Conservation (phyloP, 2,113 vertebrate species). For the Zingel zingel region DNA sequence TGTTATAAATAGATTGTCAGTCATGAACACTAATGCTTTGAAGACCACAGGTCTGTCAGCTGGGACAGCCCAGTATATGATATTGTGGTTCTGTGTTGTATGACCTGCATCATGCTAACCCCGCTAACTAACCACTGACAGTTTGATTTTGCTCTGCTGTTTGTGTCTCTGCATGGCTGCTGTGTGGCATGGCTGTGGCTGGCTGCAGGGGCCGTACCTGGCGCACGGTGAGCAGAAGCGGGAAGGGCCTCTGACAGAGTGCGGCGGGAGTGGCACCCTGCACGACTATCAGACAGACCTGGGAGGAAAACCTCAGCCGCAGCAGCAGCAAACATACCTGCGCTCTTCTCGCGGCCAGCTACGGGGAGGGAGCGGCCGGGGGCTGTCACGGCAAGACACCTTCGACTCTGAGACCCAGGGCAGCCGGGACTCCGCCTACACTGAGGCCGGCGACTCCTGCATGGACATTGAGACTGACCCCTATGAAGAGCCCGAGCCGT, state of each 20-base stretch:
- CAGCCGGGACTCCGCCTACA: slow-evolving; percentile 94
- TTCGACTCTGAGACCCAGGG: slow-evolving; percentile 94
- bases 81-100: background rate
- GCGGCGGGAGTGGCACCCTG: slow-evolving; percentile 79
- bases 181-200: slow-evolving; percentile 71
- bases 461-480: slow-evolving; percentile 96
- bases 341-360: slow-evolving; percentile 81
- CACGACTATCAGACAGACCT: slow-evolving; percentile 87
- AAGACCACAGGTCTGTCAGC: background rate
- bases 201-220: slow-evolving; percentile 90
- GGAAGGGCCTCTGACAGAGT: slow-evolving; percentile 86
- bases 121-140: slow-evolving; percentile 71
- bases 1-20: background rate
- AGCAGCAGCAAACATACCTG: slow-evolving; percentile 81
- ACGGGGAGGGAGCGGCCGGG: slow-evolving; percentile 78
- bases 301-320: slow-evolving; percentile 79
- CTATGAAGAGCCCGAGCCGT: slow-evolving; percentile 91
- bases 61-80: background rate
- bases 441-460: slow-evolving; percentile 92
- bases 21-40: slow-evolving; percentile 21
- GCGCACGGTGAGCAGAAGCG: slow-evolving; percentile 90
- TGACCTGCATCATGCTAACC: slow-evolving; percentile 46
- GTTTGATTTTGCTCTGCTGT: slow-evolving; percentile 68
- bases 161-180: slow-evolving; percentile 86
- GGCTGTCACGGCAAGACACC: slow-evolving; percentile 93